Conservation (phyloP, 2,113 vertebrate species). For the Desmodus rotundus region DNA sequence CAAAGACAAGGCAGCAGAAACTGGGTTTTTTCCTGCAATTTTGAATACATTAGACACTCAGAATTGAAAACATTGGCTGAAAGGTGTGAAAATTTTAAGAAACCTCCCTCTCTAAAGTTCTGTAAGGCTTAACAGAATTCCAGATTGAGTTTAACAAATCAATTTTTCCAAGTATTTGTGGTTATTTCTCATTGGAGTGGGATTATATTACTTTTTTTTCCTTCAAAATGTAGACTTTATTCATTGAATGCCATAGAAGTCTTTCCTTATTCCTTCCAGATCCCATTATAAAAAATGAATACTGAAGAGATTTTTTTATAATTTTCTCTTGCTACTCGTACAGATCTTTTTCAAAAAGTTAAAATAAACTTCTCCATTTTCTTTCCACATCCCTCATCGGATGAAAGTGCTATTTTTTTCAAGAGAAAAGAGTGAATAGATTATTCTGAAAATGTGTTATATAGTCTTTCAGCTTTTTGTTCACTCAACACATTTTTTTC, state of each 20-base stretch:
- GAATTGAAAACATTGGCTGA: background rate
- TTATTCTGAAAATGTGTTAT: background rate
- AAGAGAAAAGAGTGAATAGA: background rate
- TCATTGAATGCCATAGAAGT: background rate
- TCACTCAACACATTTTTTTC: background rate
- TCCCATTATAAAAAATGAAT: background rate
- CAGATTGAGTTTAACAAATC: background rate
- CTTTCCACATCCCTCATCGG: background rate
- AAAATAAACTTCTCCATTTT: background rate
- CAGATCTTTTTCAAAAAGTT: background rate
- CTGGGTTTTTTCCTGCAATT: background rate
- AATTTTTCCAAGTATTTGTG: background rate
- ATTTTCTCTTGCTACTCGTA: background rate
- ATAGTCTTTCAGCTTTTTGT: background rate
- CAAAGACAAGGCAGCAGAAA: slow-evolving; percentile 41
- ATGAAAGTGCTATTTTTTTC: slow-evolving; percentile 15
- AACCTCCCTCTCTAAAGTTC: background rate
- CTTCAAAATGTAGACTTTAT: background rate
- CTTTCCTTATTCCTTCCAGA: background rate
- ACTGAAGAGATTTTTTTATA: background rate
- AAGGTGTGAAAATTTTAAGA: background rate
- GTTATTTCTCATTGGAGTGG: background rate
- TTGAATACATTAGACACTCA: slow-evolving; percentile 17
- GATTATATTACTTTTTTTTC: background rate
- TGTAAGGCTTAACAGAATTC: background rate